Evolutionary conservation across 2,888 invertebrate species (phyloP).

Genomic region (Blastobasis lacticolella): DNA sequence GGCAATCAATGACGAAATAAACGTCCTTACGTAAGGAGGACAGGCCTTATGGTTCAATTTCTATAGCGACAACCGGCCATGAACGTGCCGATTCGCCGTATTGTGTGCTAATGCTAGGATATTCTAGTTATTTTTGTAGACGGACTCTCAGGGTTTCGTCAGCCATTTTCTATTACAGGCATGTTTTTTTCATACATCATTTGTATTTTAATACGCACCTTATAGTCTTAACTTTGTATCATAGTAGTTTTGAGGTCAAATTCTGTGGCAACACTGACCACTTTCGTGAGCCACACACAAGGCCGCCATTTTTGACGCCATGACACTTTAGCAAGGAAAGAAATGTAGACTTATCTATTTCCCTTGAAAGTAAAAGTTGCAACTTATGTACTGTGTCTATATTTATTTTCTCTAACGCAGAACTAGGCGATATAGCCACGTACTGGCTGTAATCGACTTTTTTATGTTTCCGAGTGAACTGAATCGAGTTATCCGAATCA

Average conservation of each 20-base stretch:
- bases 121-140: constrained; percentile 20
- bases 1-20: no score
- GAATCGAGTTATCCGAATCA: constrained; percentile 6
- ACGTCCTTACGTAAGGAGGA: no score
- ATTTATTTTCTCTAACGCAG: constrained; percentile 18
- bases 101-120: no score
- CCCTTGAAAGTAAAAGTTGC: constrained; percentile 22
- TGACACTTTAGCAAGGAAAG: constrained; percentile 40
- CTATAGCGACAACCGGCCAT: no score
- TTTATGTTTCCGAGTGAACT: constrained; percentile 6
- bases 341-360: constrained; percentile 19
- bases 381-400: constrained; percentile 14
- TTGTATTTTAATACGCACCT: constrained; percentile 27
- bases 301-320: constrained; percentile 33
- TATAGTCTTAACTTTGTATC: constrained; percentile 10
- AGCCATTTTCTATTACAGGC: no score
- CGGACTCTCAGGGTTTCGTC: constrained; percentile 22
- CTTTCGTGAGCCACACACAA: constrained; percentile 30
- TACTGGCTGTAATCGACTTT: constrained; percentile 7
- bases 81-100: no score
- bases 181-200: no score
- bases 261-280: constrained; percentile 10
- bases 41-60: no score
- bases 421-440: constrained; percentile 18
- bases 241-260: constrained; percentile 8